Evolutionary conservation across 1,140 invertebrate genomes (phyloP).

Genomic region (Ridgeia piscesae): DNA sequence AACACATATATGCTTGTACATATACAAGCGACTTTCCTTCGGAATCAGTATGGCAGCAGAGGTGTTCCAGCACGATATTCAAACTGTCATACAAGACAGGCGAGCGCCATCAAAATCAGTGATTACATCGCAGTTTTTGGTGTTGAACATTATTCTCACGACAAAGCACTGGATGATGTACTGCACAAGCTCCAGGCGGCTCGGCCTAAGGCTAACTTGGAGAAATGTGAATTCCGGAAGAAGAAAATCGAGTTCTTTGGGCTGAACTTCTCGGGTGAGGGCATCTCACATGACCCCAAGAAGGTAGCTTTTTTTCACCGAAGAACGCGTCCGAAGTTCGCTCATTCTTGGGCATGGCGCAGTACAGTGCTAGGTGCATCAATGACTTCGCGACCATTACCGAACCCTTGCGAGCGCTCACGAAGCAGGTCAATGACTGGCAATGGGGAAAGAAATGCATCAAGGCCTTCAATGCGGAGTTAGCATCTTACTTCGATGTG

Average conservation of each 20-base stretch:
- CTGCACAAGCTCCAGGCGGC: constrained; percentile 15
- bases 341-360: constrained; percentile 36
- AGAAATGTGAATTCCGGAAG: constrained; percentile 38
- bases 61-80: background rate
- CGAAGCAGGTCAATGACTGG: constrained; percentile 24
- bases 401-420: constrained; percentile 36
- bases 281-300: constrained; percentile 49
- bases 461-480: constrained; percentile 3
- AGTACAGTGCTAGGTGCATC: constrained; percentile 56
- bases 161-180: constrained; percentile 15
- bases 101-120: background rate
- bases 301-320: constrained; percentile 46
- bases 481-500: constrained; percentile 2
- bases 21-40: constrained; percentile 18
- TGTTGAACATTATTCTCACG: background rate
- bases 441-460: constrained; percentile 6
- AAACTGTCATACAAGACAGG: background rate
- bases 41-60: background rate
- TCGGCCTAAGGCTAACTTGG: constrained; percentile 50
- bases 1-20: background rate
- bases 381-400: constrained; percentile 42
- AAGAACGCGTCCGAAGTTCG: constrained; percentile 36
- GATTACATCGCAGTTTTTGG: constrained; percentile 1
- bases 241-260: constrained; percentile 23
- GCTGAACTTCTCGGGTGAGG: constrained; percentile 47